These are phyloP conservation scores for Sula dactylatra DNA, from an alignment of 2,113 vertebrate genomes.

Conservation along the genomic window DNA sequence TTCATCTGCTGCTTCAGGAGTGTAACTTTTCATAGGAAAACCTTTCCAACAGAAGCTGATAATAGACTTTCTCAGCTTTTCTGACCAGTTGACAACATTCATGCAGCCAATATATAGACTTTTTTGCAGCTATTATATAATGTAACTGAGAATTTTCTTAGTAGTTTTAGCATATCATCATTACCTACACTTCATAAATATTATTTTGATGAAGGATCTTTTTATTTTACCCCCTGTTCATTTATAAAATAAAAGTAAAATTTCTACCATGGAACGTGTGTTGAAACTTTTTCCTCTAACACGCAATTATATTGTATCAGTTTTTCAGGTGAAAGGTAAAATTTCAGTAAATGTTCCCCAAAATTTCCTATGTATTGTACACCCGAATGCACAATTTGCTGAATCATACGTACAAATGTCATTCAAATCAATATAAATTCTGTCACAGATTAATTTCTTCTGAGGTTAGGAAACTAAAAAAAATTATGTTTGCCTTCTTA, in stretches of 20 bases:
- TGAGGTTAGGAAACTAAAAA: not conserved
- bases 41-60: not conserved
- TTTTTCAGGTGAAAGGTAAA: not conserved
- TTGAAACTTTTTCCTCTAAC: not conserved
- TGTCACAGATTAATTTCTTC: not conserved
- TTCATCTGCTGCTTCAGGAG: not conserved
- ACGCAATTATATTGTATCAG: not conserved
- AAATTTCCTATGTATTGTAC: not conserved
- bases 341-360: not conserved
- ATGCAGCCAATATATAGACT: not conserved
- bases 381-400: not conserved
- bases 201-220: not conserved
- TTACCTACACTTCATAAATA: not conserved
- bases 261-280: not conserved
- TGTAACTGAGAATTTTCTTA: not conserved
- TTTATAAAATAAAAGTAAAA: not conserved
- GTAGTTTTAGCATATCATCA: not conserved
- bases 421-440: not conserved
- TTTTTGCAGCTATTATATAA: not conserved
- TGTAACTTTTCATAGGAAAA: not conserved
- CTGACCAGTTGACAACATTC: not conserved
- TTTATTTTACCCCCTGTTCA: not conserved
- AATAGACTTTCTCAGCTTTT: not conserved
- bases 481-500: not conserved
- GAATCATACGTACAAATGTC: not conserved